Evolutionary conservation across 2,113 vertebrate species (phyloP), one percentile per base, ranked within the genome.

Genomic region (Gila orcuttii): DNA sequence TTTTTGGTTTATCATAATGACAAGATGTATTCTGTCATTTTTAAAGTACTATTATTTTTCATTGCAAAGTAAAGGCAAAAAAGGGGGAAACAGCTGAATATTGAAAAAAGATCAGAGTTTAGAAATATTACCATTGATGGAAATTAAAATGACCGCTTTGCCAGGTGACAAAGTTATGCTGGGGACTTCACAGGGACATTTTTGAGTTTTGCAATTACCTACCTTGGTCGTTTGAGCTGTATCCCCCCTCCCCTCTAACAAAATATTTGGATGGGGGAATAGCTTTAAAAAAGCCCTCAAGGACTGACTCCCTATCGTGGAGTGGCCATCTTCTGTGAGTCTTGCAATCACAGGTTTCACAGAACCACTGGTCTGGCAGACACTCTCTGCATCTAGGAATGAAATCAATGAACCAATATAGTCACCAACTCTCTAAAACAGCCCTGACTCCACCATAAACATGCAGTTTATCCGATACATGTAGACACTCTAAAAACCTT

Each of bases 71-170:
- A 36, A 36, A 36, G 36, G 36, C 4, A 60, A n/a, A 60, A 60
- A 57, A 23, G 60, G 23, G 8, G 36, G 36, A 39, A 39, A 39
- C 36, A 39, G 59, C 59, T 62, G n/a, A 62, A 62, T 13, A 62
- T 62, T 25, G n/a, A 62, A 62, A 62, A 62, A 66, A 66, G 25
- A 66, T 66, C 12, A 66, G 62, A 66, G 62, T 66, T 52, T 79
- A 57, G 57, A 79, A 57, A 57, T 21, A 28, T 79, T 79, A 79
- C 77, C 52, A 79, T 79, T 79, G 52, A 79, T 79, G 77, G 28
- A 28, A 28, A 28, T 28, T 28, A 28, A 28, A 28, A 28, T 28
- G 28, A 28, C 28, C 28, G 28, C 50, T 55, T 79, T 79, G 4
- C 77, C 77, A 10, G 52, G 77, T 6, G 52, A 59, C 52, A 79